Conservation (phyloP, 2,113 vertebrate genomes). For the Theristicus caerulescens region DNA sequence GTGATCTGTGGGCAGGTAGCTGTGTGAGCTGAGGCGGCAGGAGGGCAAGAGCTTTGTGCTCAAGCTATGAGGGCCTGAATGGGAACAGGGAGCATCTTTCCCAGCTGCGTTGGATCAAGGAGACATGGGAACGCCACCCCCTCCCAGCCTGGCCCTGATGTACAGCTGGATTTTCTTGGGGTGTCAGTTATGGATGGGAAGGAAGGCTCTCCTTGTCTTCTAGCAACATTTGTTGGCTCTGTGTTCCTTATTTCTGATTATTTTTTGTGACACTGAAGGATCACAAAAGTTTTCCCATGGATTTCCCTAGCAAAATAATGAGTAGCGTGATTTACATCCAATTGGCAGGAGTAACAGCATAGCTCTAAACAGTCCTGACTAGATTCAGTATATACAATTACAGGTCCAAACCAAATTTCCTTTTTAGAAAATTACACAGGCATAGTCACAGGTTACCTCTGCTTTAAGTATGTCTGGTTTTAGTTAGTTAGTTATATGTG, state of each 20-base stretch:
- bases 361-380: neutral
- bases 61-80: neutral
- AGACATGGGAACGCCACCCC: neutral
- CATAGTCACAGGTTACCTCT: neutral
- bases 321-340: neutral
- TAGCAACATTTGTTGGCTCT: neutral
- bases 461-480: neutral
- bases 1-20: neutral
- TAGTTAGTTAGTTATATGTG: neutral
- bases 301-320: neutral
- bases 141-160: neutral
- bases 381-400: neutral
- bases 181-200: neutral
- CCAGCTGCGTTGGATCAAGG: neutral
- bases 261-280: neutral
- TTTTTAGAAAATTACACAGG: neutral
- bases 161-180: neutral
- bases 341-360: neutral
- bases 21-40: neutral
- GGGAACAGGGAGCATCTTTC: neutral
- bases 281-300: neutral
- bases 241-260: neutral
- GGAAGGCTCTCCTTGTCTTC: neutral
- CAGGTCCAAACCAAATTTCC: neutral
- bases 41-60: neutral